Evolutionary conservation across 1,140 invertebrate species (phyloP).

Genomic region (Campoletis sonorensis): DNA sequence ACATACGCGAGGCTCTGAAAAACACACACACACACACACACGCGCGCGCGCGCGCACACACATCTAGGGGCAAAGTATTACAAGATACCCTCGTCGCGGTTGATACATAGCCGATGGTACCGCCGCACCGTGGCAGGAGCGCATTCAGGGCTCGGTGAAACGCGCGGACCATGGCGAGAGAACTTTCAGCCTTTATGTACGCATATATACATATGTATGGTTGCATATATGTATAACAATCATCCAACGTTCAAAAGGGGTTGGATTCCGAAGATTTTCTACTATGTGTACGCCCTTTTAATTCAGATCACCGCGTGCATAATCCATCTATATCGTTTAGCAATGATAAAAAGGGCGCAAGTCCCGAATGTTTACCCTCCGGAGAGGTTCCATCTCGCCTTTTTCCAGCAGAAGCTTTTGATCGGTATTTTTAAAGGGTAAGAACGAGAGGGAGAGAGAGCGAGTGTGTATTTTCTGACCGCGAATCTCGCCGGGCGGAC

Average conservation of each 20-base stretch:
- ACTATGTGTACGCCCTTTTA: too few species aligned
- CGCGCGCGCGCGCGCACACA: not conserved
- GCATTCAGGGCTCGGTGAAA: not conserved
- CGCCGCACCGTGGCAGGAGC: slow-evolving; percentile 24
- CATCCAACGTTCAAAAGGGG: too few species aligned
- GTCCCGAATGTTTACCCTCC: not conserved
- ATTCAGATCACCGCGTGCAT: too few species aligned
- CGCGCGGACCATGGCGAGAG: not conserved
- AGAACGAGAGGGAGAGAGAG: not conserved
- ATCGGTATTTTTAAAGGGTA: not conserved
- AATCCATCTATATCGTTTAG: too few species aligned
- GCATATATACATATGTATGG: not conserved
- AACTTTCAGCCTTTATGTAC: not conserved
- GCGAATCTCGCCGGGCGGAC: not conserved
- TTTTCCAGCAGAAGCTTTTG: too few species aligned
- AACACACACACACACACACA: not conserved
- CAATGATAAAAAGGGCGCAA: not conserved
- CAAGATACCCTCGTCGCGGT: slow-evolving; percentile 48
- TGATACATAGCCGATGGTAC: slow-evolving; percentile 53
- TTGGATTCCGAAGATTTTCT: too few species aligned
- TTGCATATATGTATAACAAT: not conserved
- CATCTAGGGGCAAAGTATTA: slow-evolving; percentile 48
- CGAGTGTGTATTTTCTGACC: not conserved
- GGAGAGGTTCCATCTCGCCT: not conserved
- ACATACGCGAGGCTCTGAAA: not conserved